A percentile compares a stretch with the other conserved stretches of the same genome.
Conservation (phyloP, 2,797 vertebrate species). For the Argyrosomus regius region DNA sequence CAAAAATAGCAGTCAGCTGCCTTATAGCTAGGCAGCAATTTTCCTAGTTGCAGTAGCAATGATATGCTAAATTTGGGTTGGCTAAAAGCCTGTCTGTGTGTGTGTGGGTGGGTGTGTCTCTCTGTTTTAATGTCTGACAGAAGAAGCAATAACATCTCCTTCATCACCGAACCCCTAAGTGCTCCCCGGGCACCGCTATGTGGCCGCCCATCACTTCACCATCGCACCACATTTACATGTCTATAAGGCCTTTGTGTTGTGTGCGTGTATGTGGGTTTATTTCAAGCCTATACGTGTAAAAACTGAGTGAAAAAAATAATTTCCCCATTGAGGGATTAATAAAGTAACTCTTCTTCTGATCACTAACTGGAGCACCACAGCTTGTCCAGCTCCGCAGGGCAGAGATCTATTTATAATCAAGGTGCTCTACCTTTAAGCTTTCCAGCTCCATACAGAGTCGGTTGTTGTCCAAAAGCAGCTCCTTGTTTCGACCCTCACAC, state of each 20-base stretch:
- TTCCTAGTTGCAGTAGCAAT: slow-evolving; percentile 35
- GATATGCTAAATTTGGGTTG: slow-evolving; percentile 29
- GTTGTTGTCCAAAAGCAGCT: slow-evolving; percentile 91
- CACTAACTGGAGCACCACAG: slow-evolving; percentile 28
- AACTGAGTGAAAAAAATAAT: no score
- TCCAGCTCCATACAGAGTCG: slow-evolving; percentile 92
- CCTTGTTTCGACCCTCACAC: slow-evolving; percentile 92
- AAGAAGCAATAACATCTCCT: background rate
- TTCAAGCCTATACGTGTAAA: no score
- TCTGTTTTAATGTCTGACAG: background rate
- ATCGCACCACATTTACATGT: no score
- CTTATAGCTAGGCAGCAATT: slow-evolving; percentile 39
- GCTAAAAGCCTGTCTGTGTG: background rate
- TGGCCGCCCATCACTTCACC: no score
- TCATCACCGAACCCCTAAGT: background rate
- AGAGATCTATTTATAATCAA: slow-evolving; percentile 10
- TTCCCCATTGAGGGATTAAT: no score
- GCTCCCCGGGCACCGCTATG: no score
- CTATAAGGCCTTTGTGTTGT: no score
- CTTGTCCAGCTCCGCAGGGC: background rate
- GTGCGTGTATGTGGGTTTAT: no score
- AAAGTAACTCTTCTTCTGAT: no score
- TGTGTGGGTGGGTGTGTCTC: background rate
- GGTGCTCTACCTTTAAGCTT: slow-evolving; percentile 87
- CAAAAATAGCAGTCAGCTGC: slow-evolving; percentile 75